Base-by-base conservation (phyloP, 1,140 invertebrate genomes). In the Drosophila pachea region DNA sequence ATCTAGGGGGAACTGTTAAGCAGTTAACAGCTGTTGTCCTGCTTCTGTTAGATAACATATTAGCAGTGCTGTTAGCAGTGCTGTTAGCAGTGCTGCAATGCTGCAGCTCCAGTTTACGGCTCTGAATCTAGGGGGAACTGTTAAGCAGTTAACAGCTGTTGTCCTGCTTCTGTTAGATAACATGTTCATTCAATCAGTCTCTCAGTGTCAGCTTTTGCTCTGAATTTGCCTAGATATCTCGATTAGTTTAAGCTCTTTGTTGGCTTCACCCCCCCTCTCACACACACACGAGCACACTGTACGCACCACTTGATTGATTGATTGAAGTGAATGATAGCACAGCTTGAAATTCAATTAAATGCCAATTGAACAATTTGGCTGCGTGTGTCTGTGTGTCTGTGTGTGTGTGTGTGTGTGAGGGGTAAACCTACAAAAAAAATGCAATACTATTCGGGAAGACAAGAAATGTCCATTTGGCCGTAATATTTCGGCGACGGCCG, bases 381-480 rank as follows among this genome's bases (percentile, higher is more conserved):
- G 38, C n/a, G 6, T 40, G 11, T n/a, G 40, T 7, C 4, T 5
- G 33, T 35, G 33, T 35, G 33, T 35, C 4, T 36, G 35, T 36
- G 35, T 7, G 35, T 36, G 35, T 36, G 35, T 36, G 35, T 36
- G 35, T 36, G 8, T 29, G 12, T 9, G 7, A 11, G 38, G 11
- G 9, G 29, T 6, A 12, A 7, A 22, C 43, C 43, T 29, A 8
- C 16, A 4, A 8, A 36, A 47, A 14, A 47, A 52, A 35, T 22
- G 48, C 36, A 22, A 55, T 22, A 14, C 56, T 31, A 45, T 14
- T 14, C 5, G 33, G 11, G 11, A 12, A 16, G 62, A 65, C 74
- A 70, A 74, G 71, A 62, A 78, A 78, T 74, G 61, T 36, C 53
- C 56, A 73, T 68, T 73, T 68, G 55, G 22, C 35, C 14, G 43